Base-by-base conservation (phyloP, 2,888 invertebrate species). In the Nebria brevicollis region DNA sequence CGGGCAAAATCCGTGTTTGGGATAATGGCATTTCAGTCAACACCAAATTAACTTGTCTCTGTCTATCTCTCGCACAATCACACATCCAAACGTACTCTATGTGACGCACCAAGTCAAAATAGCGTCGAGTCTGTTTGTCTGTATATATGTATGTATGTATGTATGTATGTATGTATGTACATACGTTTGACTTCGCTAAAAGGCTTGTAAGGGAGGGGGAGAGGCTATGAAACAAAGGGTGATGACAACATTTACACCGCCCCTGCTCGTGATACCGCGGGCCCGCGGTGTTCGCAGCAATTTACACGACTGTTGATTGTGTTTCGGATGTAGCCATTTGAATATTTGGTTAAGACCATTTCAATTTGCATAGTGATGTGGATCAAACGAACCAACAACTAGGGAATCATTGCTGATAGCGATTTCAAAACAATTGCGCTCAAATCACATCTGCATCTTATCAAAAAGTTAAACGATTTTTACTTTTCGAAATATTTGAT, bases 31-130 rank as follows among this genome's bases (percentile, higher is more conserved):
- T 88, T 87, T 86, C 86, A 84, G 86, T 84, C 76, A 85, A 84
- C 86, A 86, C 87, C 86, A 87, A 88, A 89, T 89, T 88, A 88
- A 88, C 88, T 88, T 87, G 87, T 25, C 74, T 64, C 26, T 43
- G 15, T 20, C n/a, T 73, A 20, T 15, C 25, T 15, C 20, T 4
- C 25, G 3, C 13, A 70, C 70, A 70, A 4, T n/a, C 26, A 15
- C 42, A 72, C 70, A n/a, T 20, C 66, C 77, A 77, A 15, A 54
- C 54, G 25, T 43, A 77, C 43, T 43, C 26, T 73, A 41, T 42
- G 34, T 42, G 42, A 42, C 42, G 6, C 42, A 41, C 42, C 41
- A 42, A 41, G 41, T 41, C 42, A 74, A 54, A 54, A 54, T 54
- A 54, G 54, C 54, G 54, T 54, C 54, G 54, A 54, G 54, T 54